Base-by-base conservation (phyloP, 2,797 vertebrate genomes). In the Malurus leucopterus region DNA sequence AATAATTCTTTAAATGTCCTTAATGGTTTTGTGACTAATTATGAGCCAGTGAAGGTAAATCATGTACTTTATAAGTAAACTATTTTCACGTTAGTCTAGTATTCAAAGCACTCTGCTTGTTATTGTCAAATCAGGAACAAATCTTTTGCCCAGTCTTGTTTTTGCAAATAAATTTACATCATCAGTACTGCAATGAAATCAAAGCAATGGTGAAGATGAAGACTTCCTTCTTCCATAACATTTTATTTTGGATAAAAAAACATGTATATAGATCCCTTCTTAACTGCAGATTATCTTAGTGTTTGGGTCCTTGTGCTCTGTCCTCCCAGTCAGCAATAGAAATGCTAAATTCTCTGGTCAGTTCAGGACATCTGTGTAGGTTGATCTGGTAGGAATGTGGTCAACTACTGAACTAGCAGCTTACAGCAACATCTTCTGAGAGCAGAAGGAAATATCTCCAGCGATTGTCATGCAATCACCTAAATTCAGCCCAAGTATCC, bases 111-210 rank as follows among this genome's bases (percentile, higher is more conserved):
- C 30, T 88, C 86, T 73, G n/a, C 72, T 58, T 80, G 36, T 38
- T 83, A 62, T 10, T 88, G 49, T 86, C 73, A 84, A 70, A 89
- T 61, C 76, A 65, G 62, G 70, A 89, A 71, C 2, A 0, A 89
- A 81, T 70, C 44, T 75, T 93, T 58, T 78, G 78, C 84, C 90
- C 44, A 62, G 71, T 89, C 75, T 77, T 74, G 69, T 26, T 84
- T 78, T 79, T 22, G 36, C 78, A 92, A 94, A 93, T 46, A 77
- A 72, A 86, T 85, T 72, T 68, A 89, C 54, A 51, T 69, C 53
- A 90, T 41, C 49, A 53, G 67, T 43, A 86, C 3, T 63, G 53
- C 58, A 81, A 70, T n/a, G n/a, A 89, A 94, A 89, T 67, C 23
- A 63, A 62, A 87, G 47, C 49, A 73, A 41, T 6, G 18, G 50